Conservation (phyloP, 2,797 vertebrate species). For the Neosilurus hyrtlii region DNA sequence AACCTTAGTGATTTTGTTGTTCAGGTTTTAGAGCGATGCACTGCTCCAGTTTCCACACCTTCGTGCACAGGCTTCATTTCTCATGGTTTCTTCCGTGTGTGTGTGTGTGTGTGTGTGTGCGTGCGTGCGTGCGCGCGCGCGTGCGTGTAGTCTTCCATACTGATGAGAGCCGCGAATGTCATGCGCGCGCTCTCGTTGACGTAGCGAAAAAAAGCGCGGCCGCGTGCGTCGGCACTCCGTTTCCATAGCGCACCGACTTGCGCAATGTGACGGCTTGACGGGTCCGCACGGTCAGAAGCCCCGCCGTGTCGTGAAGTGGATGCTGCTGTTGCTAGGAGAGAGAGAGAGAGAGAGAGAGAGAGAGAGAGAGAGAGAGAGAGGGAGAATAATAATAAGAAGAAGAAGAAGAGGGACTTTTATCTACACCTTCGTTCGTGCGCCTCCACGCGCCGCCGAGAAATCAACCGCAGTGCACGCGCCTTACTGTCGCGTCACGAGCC, state of each 20-base stretch:
- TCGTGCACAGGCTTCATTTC: neutral
- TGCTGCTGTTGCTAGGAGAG: constrained; percentile 19
- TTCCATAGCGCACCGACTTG: constrained; percentile 70
- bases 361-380: too few relatives aligned
- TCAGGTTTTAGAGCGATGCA: neutral
- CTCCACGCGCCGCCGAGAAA: neutral
- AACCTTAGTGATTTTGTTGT: neutral
- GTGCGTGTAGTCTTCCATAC: constrained; percentile 73
- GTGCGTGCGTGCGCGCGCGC: neutral
- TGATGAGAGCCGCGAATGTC: constrained; percentile 74
- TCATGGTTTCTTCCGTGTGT: constrained; percentile 24
- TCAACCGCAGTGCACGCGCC: constrained; percentile 40
- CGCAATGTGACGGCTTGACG: constrained; percentile 81
- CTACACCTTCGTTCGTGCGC: constrained; percentile 22
- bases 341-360: too few relatives aligned
- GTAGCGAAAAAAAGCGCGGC: constrained; percentile 74
- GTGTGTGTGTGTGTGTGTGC: neutral
- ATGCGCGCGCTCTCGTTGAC: constrained; percentile 80
- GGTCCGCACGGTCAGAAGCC: constrained; percentile 41
- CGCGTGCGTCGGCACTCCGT: constrained; percentile 75
- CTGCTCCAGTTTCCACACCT: constrained; percentile 4
- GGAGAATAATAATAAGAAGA: too few relatives aligned
- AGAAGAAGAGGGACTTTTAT: constrained; percentile 27
- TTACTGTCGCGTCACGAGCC: constrained; percentile 46
- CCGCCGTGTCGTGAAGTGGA: constrained; percentile 48